Evolutionary conservation across 2,797 vertebrate genomes (phyloP), one percentile per base, ranked within the genome.

Genomic region (Myotis findleyi): DNA sequence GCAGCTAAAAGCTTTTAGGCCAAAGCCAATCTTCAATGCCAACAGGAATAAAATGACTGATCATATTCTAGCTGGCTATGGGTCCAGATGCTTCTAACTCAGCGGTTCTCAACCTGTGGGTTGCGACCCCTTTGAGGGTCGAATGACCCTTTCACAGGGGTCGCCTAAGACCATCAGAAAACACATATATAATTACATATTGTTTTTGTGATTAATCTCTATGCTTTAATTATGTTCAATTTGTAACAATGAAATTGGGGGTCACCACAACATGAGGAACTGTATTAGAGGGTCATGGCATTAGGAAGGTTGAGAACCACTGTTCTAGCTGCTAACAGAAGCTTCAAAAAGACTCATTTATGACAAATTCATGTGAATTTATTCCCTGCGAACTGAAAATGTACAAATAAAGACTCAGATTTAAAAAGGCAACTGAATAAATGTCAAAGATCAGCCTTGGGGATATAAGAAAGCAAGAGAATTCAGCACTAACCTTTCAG

Each of bases 271-370:
- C 44, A 44, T 44, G 44, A 44, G 44, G 10, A 44, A 44, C 44
- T 44, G 44, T 11, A 44, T 44, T 44, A 44, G 0, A 44, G 44
- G 44, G 44, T 12, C 10, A 0, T 11, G 10, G 44, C 44, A 44
- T 44, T 44, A 44, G 44, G 44, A 44, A 44, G 10, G 10, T 44
- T 44, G 44, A 44, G 44, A 44, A 44, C 44, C 44, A 44, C 44
- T 44, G 44, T 44, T 44, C 44, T 44, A 44, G 73, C 79, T 93
- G 44, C 88, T 88, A 92, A 88, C 18, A 59, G 86, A 95, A 83
- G 71, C 36, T 93, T 95, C 64, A 68, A 49, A 96, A 93, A 92
- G 44, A 30, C 66, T 88, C 33, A 51, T 83, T 95, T 88, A 73
- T 96, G 53, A 75, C 51, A 95, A 51, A 93, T 62, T 72, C 89